Evolutionary conservation across 2,797 vertebrate genomes (phyloP), one percentile per base, ranked within the genome.

Genomic region (Sebastes oblongus): DNA sequence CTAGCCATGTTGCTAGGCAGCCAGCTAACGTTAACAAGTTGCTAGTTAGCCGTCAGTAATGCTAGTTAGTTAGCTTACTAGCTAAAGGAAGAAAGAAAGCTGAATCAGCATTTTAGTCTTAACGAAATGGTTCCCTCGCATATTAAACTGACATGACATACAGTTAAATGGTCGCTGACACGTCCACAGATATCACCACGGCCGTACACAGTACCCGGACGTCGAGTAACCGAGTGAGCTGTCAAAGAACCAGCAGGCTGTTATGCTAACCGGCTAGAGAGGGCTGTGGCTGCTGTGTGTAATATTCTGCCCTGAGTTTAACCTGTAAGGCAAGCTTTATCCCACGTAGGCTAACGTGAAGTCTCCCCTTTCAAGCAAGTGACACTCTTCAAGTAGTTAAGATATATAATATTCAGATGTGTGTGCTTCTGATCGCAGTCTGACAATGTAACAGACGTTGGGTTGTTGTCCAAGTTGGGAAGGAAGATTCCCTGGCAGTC

Each of bases 221-320:
- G 73, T 78, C 50, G 55, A 70, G 61, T 12, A 2, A 27, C 68
- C 8, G 60, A 86, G 85, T 91, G 61, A 86, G 84, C 92, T 93
- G 93, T 93, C 92, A 94, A 36, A 79, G 39, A 32, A 6, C 22
- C 2, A 77, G 13, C 55, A 24, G 54, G 54, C 18, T 55, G 4
- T 39, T 50, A 46, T 18, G 29, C 64, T 22, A 22, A 10, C 55
- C 72, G 72, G 85, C 30, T 13, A 20, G 5, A 1, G 12, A 2
- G 20, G 8, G 46, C 18, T 50, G 46, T 20, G 46, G 50, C 20
- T 54, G 9, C 8, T 0, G 1, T 0, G 0, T 6, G 1, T 3
- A 13, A 0, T 11, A 12, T 3, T 2, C 1, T 27, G 11, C 84
- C 87, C 86, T 46, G 29, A 59, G 3, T 1, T 1, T 0, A 0